Evolutionary conservation across 1,140 invertebrate species (phyloP).

Genomic region (Aphelenchoides avenae): DNA sequence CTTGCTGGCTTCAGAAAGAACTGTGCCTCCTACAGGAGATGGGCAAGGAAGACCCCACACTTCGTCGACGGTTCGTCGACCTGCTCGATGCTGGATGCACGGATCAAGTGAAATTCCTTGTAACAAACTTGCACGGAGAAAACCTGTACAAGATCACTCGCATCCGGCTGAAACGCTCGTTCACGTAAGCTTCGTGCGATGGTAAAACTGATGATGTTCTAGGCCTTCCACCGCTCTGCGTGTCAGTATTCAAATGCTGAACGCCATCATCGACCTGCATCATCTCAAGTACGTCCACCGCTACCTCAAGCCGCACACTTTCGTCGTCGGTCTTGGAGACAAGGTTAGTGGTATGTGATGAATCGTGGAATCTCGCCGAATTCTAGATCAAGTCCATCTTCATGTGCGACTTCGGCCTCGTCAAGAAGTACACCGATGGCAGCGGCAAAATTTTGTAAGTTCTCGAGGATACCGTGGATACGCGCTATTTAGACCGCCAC

Average conservation of each 20-base stretch:
- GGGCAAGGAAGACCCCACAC: background rate
- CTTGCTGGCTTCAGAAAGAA: constrained; percentile 24
- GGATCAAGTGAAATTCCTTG: constrained; percentile 21
- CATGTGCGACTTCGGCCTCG: too few relatives aligned
- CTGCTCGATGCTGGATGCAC: constrained; percentile 26
- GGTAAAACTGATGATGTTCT: too few relatives aligned
- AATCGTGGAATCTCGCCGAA: too few relatives aligned
- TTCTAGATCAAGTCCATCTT: too few relatives aligned
- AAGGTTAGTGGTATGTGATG: too few relatives aligned
- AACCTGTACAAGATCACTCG: constrained; percentile 32
- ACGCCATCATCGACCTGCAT: constrained; percentile 5
- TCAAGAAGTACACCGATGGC: too few relatives aligned
- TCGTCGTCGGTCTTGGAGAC: constrained; percentile 15
- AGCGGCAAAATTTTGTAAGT: too few relatives aligned
- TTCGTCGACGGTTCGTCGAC: constrained; percentile 7
- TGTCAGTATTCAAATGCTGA: constrained; percentile 14
- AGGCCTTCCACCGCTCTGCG: constrained; percentile 13
- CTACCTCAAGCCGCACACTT: constrained; percentile 10
- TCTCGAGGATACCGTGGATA: too few relatives aligned
- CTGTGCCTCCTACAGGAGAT: constrained; percentile 17
- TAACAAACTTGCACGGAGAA: constrained; percentile 23
- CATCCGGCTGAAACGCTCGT: constrained; percentile 7
- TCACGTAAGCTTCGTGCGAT: too few relatives aligned
- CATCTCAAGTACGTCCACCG: constrained; percentile 12
- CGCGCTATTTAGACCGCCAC: too few relatives aligned